phyloP scores from a whole-genome alignment of 2,797 vertebrate genomes.

The Pangasius macronema region DNA sequence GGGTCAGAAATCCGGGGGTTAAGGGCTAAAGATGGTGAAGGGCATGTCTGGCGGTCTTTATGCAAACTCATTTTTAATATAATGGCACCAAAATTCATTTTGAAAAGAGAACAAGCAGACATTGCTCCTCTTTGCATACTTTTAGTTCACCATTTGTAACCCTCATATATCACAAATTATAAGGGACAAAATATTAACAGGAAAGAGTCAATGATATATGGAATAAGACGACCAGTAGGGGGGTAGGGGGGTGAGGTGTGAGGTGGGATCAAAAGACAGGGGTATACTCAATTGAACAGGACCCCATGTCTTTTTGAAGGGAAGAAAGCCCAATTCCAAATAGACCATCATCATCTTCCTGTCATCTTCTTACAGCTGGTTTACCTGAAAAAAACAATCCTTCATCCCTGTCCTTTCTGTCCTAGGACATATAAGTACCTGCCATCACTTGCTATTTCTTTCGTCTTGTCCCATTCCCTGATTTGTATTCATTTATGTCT shows the following conservation, averaged over 20 bases:
- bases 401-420: slow-evolving; percentile 2
- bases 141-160: slow-evolving; percentile 43
- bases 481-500: neutral
- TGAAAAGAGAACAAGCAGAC: slow-evolving; percentile 14
- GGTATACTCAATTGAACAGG: slow-evolving; percentile 16
- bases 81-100: slow-evolving; percentile 18
- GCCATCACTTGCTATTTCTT: neutral
- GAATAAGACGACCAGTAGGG: slow-evolving; percentile 26
- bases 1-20: slow-evolving; percentile 94
- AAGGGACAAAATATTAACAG: slow-evolving; percentile 62
- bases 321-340: slow-evolving; percentile 63
- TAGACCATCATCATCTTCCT: slow-evolving; percentile 34
- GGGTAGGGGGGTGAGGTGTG: slow-evolving; percentile 55
- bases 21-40: slow-evolving; percentile 81
- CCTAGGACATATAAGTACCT: neutral
- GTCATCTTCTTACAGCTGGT: neutral
- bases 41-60: slow-evolving; percentile 50
- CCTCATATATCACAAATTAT: slow-evolving; percentile 27
- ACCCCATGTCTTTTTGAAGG: slow-evolving; percentile 80
- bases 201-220: slow-evolving; percentile 78
- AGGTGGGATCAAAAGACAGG: slow-evolving; percentile 38
- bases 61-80: slow-evolving; percentile 37
- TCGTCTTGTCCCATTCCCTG: neutral
- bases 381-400: neutral
- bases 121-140: slow-evolving; percentile 7